phyloP scores from a whole-genome alignment of 2,797 vertebrate genomes.

The Anableps anableps region DNA sequence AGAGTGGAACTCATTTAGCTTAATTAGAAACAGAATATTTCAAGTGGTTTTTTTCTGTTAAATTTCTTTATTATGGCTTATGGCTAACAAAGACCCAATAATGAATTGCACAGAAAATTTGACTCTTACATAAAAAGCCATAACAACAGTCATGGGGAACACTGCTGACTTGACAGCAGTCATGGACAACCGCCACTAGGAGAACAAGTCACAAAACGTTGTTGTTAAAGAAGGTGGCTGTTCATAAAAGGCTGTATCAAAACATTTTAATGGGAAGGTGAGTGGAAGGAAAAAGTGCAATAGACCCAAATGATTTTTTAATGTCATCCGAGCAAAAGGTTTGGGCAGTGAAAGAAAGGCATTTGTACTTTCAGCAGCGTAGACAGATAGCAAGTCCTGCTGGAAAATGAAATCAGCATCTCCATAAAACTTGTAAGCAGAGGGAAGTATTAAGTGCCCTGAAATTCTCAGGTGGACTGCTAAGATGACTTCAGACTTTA shows the following conservation, averaged over 20 bases:
- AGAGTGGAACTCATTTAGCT: not conserved
- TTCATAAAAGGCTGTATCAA: not conserved
- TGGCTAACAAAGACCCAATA: not conserved
- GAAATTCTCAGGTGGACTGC: not conserved
- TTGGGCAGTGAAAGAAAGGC: not conserved
- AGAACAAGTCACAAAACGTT: not conserved
- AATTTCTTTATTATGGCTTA: not conserved
- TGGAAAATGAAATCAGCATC: not conserved
- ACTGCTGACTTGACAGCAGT: not conserved
- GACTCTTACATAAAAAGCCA: not conserved
- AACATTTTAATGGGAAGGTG: not conserved
- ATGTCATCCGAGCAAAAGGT: not conserved
- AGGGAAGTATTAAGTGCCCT: not conserved
- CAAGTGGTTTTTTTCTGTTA: not conserved
- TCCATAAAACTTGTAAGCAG: not conserved
- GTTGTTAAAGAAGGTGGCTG: too few relatives aligned
- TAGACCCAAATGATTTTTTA: not conserved
- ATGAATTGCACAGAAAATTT: not conserved
- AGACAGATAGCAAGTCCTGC: not conserved
- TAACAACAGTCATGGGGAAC: not conserved
- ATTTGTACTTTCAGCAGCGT: not conserved
- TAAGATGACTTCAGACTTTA: not conserved
- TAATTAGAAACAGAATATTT: not conserved
- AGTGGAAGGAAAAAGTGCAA: not conserved
- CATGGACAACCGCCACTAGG: not conserved